phyloP scores from a whole-genome alignment of 2,113 vertebrate species.

The Athene cunicularia region DNA sequence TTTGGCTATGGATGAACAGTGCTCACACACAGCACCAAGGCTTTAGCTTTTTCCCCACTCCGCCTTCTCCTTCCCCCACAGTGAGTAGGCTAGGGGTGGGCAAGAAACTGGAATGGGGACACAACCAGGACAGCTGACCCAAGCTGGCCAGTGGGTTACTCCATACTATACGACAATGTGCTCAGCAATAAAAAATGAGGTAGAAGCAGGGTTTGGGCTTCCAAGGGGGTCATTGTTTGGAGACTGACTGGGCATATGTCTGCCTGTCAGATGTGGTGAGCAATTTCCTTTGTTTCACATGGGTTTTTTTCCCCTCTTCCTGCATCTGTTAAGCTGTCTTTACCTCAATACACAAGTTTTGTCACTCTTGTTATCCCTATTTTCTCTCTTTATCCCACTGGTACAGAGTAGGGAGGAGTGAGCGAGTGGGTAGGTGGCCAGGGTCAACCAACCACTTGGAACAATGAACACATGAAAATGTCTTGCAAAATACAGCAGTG shows the following conservation, averaged over 20 bases:
- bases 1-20: background rate
- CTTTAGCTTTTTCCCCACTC: background rate
- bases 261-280: background rate
- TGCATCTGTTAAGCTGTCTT: background rate
- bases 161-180: too few relatives aligned
- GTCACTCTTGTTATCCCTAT: background rate
- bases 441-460: background rate
- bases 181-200: background rate
- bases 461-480: background rate
- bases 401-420: background rate
- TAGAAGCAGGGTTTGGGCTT: background rate
- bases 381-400: background rate
- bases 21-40: background rate
- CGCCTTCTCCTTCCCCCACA: background rate
- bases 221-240: background rate
- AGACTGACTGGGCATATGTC: background rate
- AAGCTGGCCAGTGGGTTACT: background rate
- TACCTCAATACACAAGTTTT: background rate
- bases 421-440: background rate
- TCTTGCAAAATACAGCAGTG: background rate
- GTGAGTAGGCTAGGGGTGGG: background rate
- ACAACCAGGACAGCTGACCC: background rate
- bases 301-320: background rate
- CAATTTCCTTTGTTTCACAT: background rate
- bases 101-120: background rate